Evolutionary conservation across 2,888 invertebrate genomes (phyloP).

Genomic region (Tipula confusa): DNA sequence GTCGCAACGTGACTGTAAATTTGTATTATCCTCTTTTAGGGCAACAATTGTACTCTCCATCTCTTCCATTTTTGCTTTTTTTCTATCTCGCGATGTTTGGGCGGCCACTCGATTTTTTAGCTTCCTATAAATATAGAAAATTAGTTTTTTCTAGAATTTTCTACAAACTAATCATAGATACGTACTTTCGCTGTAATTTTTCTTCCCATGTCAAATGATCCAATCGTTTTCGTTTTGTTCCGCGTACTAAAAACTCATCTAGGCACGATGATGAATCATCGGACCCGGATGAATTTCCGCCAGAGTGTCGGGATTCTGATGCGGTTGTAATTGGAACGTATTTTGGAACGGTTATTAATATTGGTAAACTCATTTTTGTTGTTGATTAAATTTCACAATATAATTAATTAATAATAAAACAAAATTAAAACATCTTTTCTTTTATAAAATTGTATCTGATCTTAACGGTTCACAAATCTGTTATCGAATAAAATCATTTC

Average conservation of each 20-base stretch:
- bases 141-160: neutral
- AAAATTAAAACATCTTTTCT: neutral
- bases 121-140: constrained; percentile 65
- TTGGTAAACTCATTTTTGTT: constrained; percentile 38
- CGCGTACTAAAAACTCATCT: constrained; percentile 39
- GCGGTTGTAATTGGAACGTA: constrained; percentile 44
- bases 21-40: constrained; percentile 61
- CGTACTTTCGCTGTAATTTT: constrained; percentile 82
- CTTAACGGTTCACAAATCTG: neutral
- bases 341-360: constrained; percentile 46
- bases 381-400: constrained; percentile 14
- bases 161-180: constrained; percentile 38
- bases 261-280: constrained; percentile 35
- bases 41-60: constrained; percentile 69
- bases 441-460: neutral
- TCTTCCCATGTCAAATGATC: constrained; percentile 84
- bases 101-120: constrained; percentile 95
- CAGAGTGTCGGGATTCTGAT: constrained; percentile 34
- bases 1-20: constrained; percentile 53
- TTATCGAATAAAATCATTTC: constrained; percentile 25
- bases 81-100: constrained; percentile 93
- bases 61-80: constrained; percentile 89
- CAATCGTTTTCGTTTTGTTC: constrained; percentile 65
- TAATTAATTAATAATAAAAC: neutral
- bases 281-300: constrained; percentile 41